Conservation (phyloP, 2,113 vertebrate species). For the Serinus canaria region DNA sequence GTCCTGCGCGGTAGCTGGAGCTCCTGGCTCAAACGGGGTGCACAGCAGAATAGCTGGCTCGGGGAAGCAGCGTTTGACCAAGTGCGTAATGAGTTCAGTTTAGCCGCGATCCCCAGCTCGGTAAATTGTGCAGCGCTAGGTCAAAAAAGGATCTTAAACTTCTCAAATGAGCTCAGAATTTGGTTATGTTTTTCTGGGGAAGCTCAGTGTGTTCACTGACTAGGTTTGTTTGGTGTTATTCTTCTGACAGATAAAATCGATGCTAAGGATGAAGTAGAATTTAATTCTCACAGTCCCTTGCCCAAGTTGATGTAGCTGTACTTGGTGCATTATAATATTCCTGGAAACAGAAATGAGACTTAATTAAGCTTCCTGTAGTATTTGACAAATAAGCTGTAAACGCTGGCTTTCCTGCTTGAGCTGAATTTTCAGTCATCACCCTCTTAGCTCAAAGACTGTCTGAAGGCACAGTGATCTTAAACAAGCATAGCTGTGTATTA, state of each 20-base stretch:
- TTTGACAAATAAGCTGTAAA: not conserved
- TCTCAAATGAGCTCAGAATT: not conserved
- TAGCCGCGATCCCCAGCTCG: not conserved
- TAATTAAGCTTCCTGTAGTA: not conserved
- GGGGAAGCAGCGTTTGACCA: not conserved
- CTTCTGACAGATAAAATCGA: rapidly evolving
- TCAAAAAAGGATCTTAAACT: not conserved
- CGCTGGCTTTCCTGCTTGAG: not conserved
- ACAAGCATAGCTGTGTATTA: not conserved
- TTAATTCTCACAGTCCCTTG: not conserved
- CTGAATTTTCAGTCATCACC: not conserved
- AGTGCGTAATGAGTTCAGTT: not conserved
- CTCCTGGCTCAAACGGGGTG: not conserved
- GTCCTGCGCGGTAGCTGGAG: not conserved
- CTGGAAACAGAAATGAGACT: not conserved
- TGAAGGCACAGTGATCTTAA: not conserved
- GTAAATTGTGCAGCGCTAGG: not conserved
- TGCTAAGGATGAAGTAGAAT: not conserved
- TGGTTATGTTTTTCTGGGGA: not conserved
- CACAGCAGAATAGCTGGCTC: not conserved
- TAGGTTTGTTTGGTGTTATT: not conserved
- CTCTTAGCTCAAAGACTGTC: not conserved
- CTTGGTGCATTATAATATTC: not conserved
- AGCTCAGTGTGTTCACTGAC: not conserved
- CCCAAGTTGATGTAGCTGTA: not conserved